phyloP scores from a whole-genome alignment of 2,113 vertebrate species.

The Cinclus cinclus region DNA sequence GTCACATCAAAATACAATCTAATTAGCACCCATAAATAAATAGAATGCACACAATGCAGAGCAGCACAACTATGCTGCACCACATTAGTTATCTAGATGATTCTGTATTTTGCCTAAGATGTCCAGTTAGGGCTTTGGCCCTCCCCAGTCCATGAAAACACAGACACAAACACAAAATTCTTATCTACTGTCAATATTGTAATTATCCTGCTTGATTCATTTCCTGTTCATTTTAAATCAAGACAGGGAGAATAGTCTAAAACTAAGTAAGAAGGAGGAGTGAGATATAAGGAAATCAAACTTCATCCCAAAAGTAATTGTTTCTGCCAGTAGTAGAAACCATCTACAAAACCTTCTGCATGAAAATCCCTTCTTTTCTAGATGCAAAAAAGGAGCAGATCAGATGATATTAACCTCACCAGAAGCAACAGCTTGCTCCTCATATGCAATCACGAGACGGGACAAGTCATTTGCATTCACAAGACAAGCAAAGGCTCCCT shows the following conservation, averaged over 20 bases:
- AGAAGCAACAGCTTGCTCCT: not conserved
- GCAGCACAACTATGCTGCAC: not conserved
- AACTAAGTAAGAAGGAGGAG: not conserved
- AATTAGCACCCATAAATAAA: not conserved
- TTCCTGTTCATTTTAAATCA: not conserved
- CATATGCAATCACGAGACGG: not conserved
- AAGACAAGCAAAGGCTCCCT: not conserved
- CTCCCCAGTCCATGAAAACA: not conserved
- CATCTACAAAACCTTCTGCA: not conserved
- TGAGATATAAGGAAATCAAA: not conserved
- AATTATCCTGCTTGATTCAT: not conserved
- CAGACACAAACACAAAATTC: not conserved
- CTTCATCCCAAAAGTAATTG: not conserved
- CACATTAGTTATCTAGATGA: not conserved
- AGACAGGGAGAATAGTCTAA: not conserved
- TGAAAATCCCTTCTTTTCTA: not conserved
- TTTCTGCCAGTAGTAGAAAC: not conserved
- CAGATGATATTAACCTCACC: not conserved
- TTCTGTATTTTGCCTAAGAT: not conserved
- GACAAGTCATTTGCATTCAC: not conserved
- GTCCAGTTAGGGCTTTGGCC: not conserved
- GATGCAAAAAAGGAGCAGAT: not conserved
- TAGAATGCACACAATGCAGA: not conserved
- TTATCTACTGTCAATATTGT: not conserved
- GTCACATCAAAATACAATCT: constrained; percentile 26